Base-by-base conservation (phyloP, 2,888 invertebrate species). In the Tinea pellionella region DNA sequence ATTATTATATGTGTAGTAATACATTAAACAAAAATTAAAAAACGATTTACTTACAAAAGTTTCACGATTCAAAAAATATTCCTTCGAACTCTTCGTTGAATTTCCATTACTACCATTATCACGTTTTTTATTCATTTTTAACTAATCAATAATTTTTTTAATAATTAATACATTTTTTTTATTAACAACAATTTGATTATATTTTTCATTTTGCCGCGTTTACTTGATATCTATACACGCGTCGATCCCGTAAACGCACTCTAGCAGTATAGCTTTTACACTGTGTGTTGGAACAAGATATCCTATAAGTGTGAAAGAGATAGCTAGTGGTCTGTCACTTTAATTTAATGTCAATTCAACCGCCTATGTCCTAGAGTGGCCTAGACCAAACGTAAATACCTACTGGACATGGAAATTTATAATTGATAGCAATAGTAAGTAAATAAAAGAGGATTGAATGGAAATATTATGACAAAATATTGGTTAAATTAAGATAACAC, bases 41-140 rank as follows among this genome's bases (percentile, higher is more conserved):
- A 51, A 51, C 3, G 2, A 59, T 2, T 42, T 62, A 70, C 74
- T 73, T 63, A 74, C 74, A 63, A 69, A 69, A 7, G 67, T 66
- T 29, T 72, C 67, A 41, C 69, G 70, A 12, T 55, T 61, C 29
- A 66, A 59, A 41, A 69, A 72, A 9, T 68, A 69, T 9, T 63
- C 65, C 37, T 65, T 65, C 1, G 65, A 62, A 59, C 47, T 24
- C 4, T 24, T 59, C 16, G 41, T 57, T 9, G 59, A 57, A 7
- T 24, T 47, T 6, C 51, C 18, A 3, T 13, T 29, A 2, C 15
- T 41, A 1, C 4, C 59, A 13, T 41, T 41, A 2, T 11, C 53
- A 15, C 47, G 47, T 47, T 53, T 53, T 53, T 53, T 53, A 2
- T 19, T 4, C 53, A 53, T 53, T 53, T 47, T 47, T 15, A 37